Percentiles rank a stretch among this genome's conserved stretches.
These are phyloP conservation scores for Merodon equestris DNA, from an alignment of 2,888 invertebrate genomes.

Conservation along the genomic window DNA sequence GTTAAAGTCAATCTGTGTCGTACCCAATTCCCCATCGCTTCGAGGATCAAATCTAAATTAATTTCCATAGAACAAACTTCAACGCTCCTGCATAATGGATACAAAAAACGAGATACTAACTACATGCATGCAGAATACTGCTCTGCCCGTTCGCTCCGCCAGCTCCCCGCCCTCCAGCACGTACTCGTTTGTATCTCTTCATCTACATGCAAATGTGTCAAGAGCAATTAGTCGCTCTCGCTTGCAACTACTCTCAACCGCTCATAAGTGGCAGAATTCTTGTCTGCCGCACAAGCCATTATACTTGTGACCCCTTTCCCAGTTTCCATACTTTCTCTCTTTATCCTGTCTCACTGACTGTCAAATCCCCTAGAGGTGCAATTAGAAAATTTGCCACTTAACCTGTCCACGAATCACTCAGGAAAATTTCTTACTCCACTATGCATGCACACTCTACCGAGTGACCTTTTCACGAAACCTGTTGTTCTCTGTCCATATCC, in stretches of 20 bases:
- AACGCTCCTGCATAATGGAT: too few relatives aligned
- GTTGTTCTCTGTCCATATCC: slow-evolving; percentile 46
- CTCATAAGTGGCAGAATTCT: slow-evolving; percentile 53
- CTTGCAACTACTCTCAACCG: slow-evolving; percentile 14
- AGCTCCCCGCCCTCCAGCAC: too few relatives aligned
- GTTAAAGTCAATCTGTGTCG: too few relatives aligned
- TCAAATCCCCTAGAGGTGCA: slow-evolving; percentile 49
- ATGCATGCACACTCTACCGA: slow-evolving; percentile 11
- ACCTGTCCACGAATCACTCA: slow-evolving; percentile 66
- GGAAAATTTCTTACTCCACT: slow-evolving; percentile 41
- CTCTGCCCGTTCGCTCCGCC: too few relatives aligned
- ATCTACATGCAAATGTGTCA: slow-evolving; percentile 42
- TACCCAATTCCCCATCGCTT: too few relatives aligned
- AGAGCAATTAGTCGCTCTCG: slow-evolving; percentile 57
- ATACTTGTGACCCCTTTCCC: slow-evolving; percentile 39
- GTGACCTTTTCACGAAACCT: slow-evolving; percentile 59
- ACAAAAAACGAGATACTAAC: slow-evolving; percentile 19
- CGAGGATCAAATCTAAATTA: too few relatives aligned
- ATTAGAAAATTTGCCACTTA: slow-evolving; percentile 66
- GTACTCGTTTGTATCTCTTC: background rate
- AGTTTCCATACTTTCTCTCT: slow-evolving; percentile 16
- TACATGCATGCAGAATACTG: background rate
- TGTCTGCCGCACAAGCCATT: slow-evolving; percentile 55
- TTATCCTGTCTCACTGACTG: slow-evolving; percentile 8
- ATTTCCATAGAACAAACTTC: too few relatives aligned